Conservation (phyloP, 23 tunicate genomes). For the Styela clava region DNA sequence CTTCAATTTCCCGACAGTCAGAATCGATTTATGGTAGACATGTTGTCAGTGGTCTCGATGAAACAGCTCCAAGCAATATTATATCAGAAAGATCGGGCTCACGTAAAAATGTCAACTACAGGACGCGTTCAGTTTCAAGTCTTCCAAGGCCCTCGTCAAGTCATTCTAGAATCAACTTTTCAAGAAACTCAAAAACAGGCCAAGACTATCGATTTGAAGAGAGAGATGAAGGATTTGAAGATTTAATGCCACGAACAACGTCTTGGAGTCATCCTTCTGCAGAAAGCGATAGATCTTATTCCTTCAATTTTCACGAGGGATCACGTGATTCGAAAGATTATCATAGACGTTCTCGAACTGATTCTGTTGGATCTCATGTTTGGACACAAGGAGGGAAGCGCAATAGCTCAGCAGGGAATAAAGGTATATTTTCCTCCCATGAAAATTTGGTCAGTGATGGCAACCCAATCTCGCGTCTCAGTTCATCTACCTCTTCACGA, state of each 20-base stretch:
- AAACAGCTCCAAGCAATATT: too few relatives aligned
- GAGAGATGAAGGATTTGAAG: slow-evolving; percentile 4
- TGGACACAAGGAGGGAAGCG: not conserved
- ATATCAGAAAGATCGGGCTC: not conserved
- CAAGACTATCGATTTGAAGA: not conserved
- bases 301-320: not conserved
- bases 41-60: not conserved
- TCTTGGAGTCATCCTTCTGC: slow-evolving; percentile 2
- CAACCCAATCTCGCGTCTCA: not conserved
- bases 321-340: not conserved
- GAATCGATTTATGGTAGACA: not conserved
- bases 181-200: not conserved
- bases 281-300: not conserved
- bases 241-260: not conserved
- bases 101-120: slow-evolving; percentile 9
- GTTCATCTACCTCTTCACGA: not conserved
- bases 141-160: not conserved
- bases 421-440: not conserved
- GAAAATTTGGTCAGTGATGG: not conserved
- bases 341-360: not conserved
- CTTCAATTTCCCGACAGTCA: not conserved
- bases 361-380: not conserved
- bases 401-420: not conserved
- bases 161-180: not conserved
- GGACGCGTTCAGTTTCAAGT: not conserved